Percentiles rank a stretch among this genome's conserved stretches.
Evolutionary conservation across 2,113 vertebrate genomes (phyloP).

Genomic region (Penelope pileata): DNA sequence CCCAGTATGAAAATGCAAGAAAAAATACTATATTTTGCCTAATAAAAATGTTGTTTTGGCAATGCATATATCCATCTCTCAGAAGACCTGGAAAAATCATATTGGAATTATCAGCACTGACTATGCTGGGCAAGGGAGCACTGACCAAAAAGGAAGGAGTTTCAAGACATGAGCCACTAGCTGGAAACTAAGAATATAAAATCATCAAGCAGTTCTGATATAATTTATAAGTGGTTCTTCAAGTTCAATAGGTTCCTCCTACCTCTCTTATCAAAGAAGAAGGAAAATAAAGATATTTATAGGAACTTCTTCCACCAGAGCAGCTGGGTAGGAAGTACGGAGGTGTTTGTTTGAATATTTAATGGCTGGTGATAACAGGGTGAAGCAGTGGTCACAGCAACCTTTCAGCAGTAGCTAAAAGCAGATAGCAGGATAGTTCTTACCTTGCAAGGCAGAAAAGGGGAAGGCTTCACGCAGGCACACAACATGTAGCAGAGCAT

Average conservation of each 20-base stretch:
- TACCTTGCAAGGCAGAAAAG: background rate
- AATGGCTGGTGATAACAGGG: background rate
- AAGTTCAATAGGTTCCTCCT: background rate
- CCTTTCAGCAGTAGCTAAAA: background rate
- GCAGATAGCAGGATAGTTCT: background rate
- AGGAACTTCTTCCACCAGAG: background rate
- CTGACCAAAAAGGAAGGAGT: background rate
- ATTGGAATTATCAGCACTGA: background rate
- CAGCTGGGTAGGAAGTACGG: background rate
- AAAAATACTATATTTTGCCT: background rate
- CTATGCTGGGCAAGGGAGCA: background rate
- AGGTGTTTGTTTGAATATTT: background rate
- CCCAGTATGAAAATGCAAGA: background rate
- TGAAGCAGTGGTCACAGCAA: background rate
- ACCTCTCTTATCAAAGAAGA: background rate
- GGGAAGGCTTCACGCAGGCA: background rate
- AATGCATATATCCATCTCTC: background rate
- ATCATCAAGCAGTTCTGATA: background rate
- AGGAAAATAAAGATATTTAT: background rate
- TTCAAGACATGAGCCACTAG: background rate
- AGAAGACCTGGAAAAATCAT: background rate
- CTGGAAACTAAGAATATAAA: background rate
- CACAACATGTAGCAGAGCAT: background rate
- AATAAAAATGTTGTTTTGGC: background rate
- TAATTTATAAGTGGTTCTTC: background rate